Evolutionary conservation across 2,797 vertebrate species (phyloP).

Genomic region (Epinephelus awoara): DNA sequence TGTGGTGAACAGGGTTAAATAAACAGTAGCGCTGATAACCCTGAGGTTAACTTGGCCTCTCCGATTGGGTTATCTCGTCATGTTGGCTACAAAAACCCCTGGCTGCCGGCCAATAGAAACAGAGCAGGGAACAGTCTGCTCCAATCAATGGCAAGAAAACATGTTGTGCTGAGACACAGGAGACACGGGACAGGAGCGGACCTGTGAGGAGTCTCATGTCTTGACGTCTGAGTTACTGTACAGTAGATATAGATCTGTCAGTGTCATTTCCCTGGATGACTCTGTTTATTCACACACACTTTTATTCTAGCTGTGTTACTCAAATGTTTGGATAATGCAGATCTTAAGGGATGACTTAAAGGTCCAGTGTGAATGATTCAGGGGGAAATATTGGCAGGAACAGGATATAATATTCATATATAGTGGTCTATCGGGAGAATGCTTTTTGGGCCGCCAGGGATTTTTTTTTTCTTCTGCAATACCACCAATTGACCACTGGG

Average conservation of each 20-base stretch:
- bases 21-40: slow-evolving; percentile 74
- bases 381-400: no score
- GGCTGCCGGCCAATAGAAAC: slow-evolving; percentile 76
- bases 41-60: slow-evolving; percentile 53
- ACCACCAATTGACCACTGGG: no score
- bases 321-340: no score
- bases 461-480: no score
- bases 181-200: slow-evolving; percentile 48
- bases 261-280: not conserved
- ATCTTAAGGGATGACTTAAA: no score
- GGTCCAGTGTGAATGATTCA: no score
- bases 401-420: no score
- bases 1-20: slow-evolving; percentile 68
- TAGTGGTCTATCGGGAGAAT: no score
- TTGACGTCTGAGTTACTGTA: slow-evolving; percentile 24
- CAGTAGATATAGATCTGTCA: slow-evolving; percentile 22
- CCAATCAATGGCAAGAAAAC: slow-evolving; percentile 67
- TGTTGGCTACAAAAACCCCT: slow-evolving; percentile 65
- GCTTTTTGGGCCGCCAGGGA: no score
- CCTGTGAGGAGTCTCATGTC: slow-evolving; percentile 23
- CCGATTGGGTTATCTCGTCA: slow-evolving; percentile 71
- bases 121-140: slow-evolving; percentile 61
- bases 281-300: slow-evolving; percentile 11
- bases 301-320: not conserved
- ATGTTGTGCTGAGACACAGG: slow-evolving; percentile 57